These are phyloP conservation scores for Catagonus wagneri DNA, from an alignment of 2,113 vertebrate genomes.

Conservation along the genomic window DNA sequence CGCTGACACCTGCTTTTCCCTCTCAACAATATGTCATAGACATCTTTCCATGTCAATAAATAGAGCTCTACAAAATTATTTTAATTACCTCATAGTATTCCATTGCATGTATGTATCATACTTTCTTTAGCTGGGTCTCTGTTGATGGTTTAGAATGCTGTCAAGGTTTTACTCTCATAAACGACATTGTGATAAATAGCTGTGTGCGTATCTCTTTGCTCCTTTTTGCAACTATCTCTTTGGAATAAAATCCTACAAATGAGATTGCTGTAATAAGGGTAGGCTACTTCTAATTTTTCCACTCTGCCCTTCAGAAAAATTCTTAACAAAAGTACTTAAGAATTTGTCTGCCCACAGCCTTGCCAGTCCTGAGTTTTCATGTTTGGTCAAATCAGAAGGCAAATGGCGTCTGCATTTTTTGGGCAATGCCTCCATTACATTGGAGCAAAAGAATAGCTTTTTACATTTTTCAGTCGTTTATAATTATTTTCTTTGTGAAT, in stretches of 20 bases:
- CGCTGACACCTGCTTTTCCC: conserved; percentile 82
- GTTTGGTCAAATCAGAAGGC: not conserved
- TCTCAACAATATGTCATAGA: conserved; percentile 81
- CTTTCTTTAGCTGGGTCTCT: conserved; percentile 58
- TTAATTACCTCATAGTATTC: conserved; percentile 75
- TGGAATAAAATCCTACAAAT: conserved; percentile 12
- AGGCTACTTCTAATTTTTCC: not conserved
- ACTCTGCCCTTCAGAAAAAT: not conserved
- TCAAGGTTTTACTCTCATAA: conserved; percentile 65
- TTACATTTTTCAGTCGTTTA: not conserved
- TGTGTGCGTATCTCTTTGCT: conserved; percentile 39
- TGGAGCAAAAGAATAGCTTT: not conserved
- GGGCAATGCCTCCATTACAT: not conserved
- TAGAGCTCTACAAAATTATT: conserved; percentile 78
- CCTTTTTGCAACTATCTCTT: conserved; percentile 49
- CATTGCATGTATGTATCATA: conserved; percentile 51
- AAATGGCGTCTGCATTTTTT: not conserved
- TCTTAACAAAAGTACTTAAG: not conserved
- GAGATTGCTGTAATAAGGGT: not conserved
- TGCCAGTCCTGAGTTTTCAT: not conserved
- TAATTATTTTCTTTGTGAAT: conserved; percentile 32
- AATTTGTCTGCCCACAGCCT: not conserved
- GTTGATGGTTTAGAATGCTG: conserved; percentile 65
- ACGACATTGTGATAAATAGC: conserved; percentile 60
- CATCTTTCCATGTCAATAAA: conserved; percentile 83